Evolutionary conservation across 1,140 invertebrate species (phyloP).

Genomic region (Anthonomus grandis): DNA sequence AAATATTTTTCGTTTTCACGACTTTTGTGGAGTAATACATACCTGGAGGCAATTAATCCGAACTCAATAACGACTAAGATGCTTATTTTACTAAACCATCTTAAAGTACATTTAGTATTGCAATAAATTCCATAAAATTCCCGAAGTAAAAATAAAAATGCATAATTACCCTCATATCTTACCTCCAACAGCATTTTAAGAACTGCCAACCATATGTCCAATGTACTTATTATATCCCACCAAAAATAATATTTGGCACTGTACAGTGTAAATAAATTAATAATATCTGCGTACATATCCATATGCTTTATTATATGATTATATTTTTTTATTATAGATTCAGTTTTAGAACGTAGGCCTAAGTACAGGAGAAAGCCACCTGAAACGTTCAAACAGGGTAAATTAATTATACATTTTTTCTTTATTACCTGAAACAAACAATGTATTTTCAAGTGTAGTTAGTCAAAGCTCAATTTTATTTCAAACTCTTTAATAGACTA

Average conservation of each 20-base stretch:
- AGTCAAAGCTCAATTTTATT: neutral
- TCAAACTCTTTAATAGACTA: conserved; percentile 12
- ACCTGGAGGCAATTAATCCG: too few relatives aligned
- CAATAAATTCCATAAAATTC: too few relatives aligned
- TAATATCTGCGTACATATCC: conserved; percentile 14
- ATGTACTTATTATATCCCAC: too few relatives aligned
- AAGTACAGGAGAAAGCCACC: conserved; percentile 53
- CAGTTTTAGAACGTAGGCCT: conserved; percentile 52
- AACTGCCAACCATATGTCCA: too few relatives aligned
- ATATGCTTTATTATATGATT: conserved; percentile 16
- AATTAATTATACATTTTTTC: conserved; percentile 31
- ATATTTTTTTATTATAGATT: conserved; percentile 53
- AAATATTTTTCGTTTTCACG: too few relatives aligned
- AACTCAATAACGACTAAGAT: too few relatives aligned
- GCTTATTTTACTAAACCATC: too few relatives aligned
- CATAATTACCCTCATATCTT: too few relatives aligned
- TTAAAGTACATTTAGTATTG: too few relatives aligned
- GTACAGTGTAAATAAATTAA: conserved; percentile 22
- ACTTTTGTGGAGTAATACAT: too few relatives aligned
- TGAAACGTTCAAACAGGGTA: conserved; percentile 59
- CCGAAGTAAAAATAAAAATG: too few relatives aligned
- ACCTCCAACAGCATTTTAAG: too few relatives aligned
- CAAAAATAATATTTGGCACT: conserved; percentile 2
- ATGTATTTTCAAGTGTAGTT: neutral
- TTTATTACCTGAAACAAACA: neutral